phyloP scores from a whole-genome alignment of 2,888 invertebrate genomes.

The Rhodophaea formosa region DNA sequence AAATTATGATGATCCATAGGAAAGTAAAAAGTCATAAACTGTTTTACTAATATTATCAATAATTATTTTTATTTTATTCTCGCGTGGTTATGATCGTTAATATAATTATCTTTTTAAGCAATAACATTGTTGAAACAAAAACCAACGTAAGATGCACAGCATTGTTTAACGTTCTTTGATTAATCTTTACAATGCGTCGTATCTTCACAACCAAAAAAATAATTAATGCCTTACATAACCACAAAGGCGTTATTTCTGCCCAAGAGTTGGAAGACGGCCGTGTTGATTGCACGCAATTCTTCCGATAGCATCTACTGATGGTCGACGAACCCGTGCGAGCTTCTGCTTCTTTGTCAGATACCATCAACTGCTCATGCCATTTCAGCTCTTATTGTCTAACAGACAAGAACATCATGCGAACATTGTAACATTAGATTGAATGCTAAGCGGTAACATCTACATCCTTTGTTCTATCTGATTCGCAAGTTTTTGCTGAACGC shows the following conservation, averaged over 20 bases:
- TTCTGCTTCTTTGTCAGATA: constrained; percentile 43
- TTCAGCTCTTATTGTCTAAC: constrained; percentile 39
- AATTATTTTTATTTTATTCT: too few species aligned
- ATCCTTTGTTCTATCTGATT: constrained; percentile 45
- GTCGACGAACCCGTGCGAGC: constrained; percentile 66
- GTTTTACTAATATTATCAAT: neutral
- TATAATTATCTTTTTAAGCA: too few species aligned
- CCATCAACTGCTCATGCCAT: constrained; percentile 35
- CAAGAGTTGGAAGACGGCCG: constrained; percentile 44
- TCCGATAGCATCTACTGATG: constrained; percentile 59
- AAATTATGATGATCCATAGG: neutral
- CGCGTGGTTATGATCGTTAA: too few species aligned
- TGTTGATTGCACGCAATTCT: constrained; percentile 61
- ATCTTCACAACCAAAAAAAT: constrained; percentile 3
- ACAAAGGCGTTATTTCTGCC: neutral
- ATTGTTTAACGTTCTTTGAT: neutral
- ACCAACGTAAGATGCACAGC: neutral
- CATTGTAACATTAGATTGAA: constrained; percentile 15
- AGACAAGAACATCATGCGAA: constrained; percentile 27
- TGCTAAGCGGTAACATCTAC: constrained; percentile 14
- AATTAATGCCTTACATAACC: constrained; percentile 12
- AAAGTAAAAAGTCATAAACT: neutral
- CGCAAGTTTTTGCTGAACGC: constrained; percentile 35
- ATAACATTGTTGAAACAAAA: neutral
- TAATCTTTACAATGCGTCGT: neutral